Evolutionary conservation across 2,113 vertebrate genomes (phyloP).

Genomic region (Oryzias woworae): DNA sequence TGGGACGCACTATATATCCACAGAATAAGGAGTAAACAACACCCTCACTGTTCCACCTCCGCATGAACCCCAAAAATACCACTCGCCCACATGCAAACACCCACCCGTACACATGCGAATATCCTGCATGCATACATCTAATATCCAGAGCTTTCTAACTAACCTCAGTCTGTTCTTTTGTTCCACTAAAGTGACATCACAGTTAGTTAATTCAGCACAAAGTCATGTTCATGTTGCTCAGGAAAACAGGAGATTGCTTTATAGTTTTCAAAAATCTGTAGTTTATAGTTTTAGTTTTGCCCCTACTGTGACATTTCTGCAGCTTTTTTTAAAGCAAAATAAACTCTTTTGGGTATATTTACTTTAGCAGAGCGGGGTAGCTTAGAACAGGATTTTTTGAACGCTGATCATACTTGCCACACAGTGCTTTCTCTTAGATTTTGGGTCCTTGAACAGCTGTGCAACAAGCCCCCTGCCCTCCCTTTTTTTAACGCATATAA

Average conservation of each 20-base stretch:
- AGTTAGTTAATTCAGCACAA: slow-evolving; percentile 47
- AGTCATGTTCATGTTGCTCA: slow-evolving; percentile 19
- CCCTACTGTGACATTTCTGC: too few relatives aligned
- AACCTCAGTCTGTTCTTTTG: slow-evolving; percentile 33
- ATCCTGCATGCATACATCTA: slow-evolving; percentile 31
- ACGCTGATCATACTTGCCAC: too few relatives aligned
- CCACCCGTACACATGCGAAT: slow-evolving; percentile 32
- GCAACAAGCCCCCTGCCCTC: too few relatives aligned
- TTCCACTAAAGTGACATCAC: slow-evolving; percentile 18
- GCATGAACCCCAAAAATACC: slow-evolving; percentile 51
- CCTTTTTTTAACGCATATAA: too few relatives aligned
- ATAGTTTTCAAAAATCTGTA: neutral
- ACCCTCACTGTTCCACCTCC: slow-evolving; percentile 47
- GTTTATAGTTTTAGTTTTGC: too few relatives aligned
- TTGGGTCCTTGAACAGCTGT: too few relatives aligned
- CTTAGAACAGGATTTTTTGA: too few relatives aligned
- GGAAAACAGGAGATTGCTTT: neutral
- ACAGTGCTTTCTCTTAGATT: too few relatives aligned
- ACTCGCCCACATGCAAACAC: slow-evolving; percentile 29
- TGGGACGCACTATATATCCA: slow-evolving; percentile 48
- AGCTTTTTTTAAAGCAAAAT: too few relatives aligned
- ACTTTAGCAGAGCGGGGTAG: too few relatives aligned
- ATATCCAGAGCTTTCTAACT: slow-evolving; percentile 32
- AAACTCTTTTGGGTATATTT: too few relatives aligned
- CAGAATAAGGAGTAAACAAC: slow-evolving; percentile 61